Base-by-base conservation (phyloP, 2,888 invertebrate genomes). In the Eilema griseolum region DNA sequence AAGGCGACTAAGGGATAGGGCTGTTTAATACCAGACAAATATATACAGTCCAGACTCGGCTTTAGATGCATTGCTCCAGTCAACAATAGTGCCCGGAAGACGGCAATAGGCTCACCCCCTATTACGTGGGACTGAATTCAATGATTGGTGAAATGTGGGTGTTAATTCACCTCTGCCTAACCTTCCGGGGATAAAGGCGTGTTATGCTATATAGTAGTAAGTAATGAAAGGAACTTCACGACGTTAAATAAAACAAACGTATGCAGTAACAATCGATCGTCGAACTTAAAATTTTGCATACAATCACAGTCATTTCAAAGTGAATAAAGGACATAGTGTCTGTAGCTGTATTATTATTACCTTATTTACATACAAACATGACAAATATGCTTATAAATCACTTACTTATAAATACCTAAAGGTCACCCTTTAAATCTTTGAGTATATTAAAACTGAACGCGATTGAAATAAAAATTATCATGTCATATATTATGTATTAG, bases 221-320 rank as follows among this genome's bases (percentile, higher is more conserved):
- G 31, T 8, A 8, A 33, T 33, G 4, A 20, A 31, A 57, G 23
- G n/a, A 16, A n/a, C 23, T 28, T 64, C 33, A 60, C 12, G 61
- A 70, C 11, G 75, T 68, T 75, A 76, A 59, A 79, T 65, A 76
- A 75, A 72, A 81, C 77, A 78, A 76, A 84, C 76, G 78, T 69
- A 41, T 68, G 41, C 41, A 72, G 78, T 75, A 80, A 83, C 68
- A 81, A 62, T 69, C 77, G 85, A 76, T 63, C 86, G 69, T 79
- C 80, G 84, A 86, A 82, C 86, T 75, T 77, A 72, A 77, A 71
- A 71, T 77, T 81, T 89, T 80, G 78, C 87, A 89, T 88, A 89
- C 89, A 89, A 88, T 89, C 84, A 86, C 61, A 78, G 73, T 73
- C 73, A 77, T 80, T 80, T 77, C 80, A 81, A 85, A 85, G 83